Conservation (phyloP, 2,113 vertebrate genomes). For the Cepphus grylle region DNA sequence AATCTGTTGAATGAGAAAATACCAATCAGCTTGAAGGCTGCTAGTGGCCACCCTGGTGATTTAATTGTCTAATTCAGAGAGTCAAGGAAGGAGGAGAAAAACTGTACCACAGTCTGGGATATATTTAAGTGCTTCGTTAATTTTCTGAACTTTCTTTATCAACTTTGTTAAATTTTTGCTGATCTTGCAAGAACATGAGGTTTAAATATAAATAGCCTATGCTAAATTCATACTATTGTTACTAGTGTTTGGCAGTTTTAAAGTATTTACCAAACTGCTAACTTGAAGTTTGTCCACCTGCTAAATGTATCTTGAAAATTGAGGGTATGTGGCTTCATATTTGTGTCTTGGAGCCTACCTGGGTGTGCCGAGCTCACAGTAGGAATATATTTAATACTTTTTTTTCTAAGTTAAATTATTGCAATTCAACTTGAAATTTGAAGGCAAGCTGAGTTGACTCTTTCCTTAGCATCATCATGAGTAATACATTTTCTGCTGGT, state of each 20-base stretch:
- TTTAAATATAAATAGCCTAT: background rate
- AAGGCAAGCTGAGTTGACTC: background rate
- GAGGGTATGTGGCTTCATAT: background rate
- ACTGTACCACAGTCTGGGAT: background rate
- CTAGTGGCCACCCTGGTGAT: background rate
- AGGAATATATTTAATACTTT: background rate
- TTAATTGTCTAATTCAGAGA: background rate
- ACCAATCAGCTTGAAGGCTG: background rate
- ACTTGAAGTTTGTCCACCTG: background rate
- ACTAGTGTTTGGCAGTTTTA: background rate
- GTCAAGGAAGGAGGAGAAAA: background rate
- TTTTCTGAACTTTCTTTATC: background rate
- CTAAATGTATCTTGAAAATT: background rate
- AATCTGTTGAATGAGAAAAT: background rate
- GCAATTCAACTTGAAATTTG: background rate
- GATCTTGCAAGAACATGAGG: background rate
- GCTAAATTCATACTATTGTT: background rate
- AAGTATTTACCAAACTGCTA: background rate
- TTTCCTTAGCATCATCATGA: background rate
- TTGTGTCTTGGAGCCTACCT: background rate
- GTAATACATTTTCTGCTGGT: background rate
- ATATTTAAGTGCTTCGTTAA: background rate
- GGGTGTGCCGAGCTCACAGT: background rate
- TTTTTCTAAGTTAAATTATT: background rate
- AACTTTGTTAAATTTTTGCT: conserved; percentile 4